These are phyloP conservation scores for Phrynocephalus versicolor DNA, from an alignment of 2,113 vertebrate genomes.

Conservation along the genomic window DNA sequence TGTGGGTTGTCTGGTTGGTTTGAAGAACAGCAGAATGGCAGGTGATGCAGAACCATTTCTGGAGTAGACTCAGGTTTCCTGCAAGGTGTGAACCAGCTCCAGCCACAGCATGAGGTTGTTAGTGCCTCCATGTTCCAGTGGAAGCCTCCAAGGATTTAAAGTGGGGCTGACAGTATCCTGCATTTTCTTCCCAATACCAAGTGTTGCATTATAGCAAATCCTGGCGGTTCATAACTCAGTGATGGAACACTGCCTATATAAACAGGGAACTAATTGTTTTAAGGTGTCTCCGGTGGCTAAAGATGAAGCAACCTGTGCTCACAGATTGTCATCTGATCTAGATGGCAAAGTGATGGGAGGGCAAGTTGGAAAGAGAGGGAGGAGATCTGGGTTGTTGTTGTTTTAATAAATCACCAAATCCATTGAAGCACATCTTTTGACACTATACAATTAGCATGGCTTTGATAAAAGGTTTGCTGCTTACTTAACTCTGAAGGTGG, in stretches of 20 bases:
- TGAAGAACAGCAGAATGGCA: constrained; percentile 5
- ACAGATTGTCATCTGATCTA: not conserved
- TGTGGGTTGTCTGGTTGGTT: not conserved
- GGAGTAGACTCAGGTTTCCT: fast-evolving
- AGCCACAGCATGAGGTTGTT: constrained; percentile 32
- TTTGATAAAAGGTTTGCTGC: not conserved
- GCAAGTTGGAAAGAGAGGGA: not conserved
- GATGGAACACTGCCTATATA: not conserved
- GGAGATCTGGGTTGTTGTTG: not conserved
- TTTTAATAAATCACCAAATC: not conserved
- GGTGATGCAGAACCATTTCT: not conserved
- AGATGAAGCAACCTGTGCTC: not conserved
- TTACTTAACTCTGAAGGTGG: not conserved
- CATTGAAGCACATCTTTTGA: not conserved
- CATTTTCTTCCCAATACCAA: not conserved
- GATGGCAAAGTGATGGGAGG: not conserved
- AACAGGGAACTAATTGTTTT: not conserved
- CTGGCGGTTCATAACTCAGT: not conserved
- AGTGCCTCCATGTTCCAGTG: constrained; percentile 40
- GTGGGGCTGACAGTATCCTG: not conserved
- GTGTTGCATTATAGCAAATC: not conserved
- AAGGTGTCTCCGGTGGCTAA: not conserved
- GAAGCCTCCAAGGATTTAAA: constrained; percentile 4
- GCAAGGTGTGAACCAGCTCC: not conserved
- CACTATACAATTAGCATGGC: not conserved